A percentile compares a stretch with the other conserved stretches of the same genome.
Evolutionary conservation across 35 echinoderm and acorn worm genomes (phyloP).

Genomic region (Apostichopus parvimensis): DNA sequence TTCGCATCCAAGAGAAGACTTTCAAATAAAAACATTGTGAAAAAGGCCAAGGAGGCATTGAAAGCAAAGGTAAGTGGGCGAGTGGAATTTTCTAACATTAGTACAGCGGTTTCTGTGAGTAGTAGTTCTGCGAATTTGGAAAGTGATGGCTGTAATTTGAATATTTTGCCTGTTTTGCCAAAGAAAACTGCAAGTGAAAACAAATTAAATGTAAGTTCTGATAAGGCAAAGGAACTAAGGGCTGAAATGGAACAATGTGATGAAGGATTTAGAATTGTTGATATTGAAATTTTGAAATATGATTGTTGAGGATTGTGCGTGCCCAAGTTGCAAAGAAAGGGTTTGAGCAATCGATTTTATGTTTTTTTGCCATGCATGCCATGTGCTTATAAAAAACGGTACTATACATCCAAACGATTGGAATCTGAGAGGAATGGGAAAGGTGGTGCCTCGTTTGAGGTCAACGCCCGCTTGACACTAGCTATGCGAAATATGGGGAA

Average conservation of each 20-base stretch:
- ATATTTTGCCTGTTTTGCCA: no score
- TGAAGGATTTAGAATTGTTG: not conserved
- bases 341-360: not conserved
- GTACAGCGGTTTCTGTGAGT: no score
- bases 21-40: no score
- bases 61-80: no score
- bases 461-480: not conserved
- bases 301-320: not conserved
- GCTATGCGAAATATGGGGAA: not conserved
- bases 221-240: no score
- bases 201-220: no score
- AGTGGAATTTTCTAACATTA: no score
- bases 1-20: no score
- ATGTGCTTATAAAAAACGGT: not conserved
- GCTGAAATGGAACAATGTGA: not conserved
- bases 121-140: no score
- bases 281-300: not conserved
- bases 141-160: no score
- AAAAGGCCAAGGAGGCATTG: no score
- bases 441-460: constrained; percentile 2
- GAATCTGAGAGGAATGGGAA: not conserved
- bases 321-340: constrained; percentile 5
- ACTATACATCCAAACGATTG: not conserved
- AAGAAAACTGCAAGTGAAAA: no score
- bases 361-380: not conserved